Base-by-base conservation (phyloP, 2,888 invertebrate genomes). In the Amitus sp. region DNA sequence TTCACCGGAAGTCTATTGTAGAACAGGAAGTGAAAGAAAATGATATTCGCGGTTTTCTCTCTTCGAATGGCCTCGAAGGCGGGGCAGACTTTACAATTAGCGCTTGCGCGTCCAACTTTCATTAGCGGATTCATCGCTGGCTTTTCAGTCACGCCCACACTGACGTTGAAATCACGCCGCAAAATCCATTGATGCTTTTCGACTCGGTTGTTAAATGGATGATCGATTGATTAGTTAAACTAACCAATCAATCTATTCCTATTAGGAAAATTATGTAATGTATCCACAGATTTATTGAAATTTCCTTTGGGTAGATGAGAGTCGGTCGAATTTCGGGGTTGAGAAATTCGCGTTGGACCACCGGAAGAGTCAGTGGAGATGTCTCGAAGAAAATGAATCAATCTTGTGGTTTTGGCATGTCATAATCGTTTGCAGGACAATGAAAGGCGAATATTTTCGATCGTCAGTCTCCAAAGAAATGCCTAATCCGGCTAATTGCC, bases 91-190 rank as follows among this genome's bases (percentile, higher is more conserved):
- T 70, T 68, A 76, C 73, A 73, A 77, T 78, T 76, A 78, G 69
- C 75, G 73, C 71, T 65, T 74, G 68, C 68, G 71, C 73, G 67
- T 33, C 70, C 70, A 75, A 74, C 71, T 72, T 68, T 77, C 73
- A 75, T 78, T 78, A 78, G 71, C 68, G 72, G 67, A 76, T 79
- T 76, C 77, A 73, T 74, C 74, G 59, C 67, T 69, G 62, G 55
- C 67, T 69, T 77, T 69, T 61, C 63, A 33, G 4, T 15, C 15
- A 71, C 73, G 71, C 70, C 71, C 64, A 64, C 55, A 15, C 15
- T 58, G 47, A 45, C 46, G n/a, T 34, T 34, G 34, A 34, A 34
- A 34, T n/a, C n/a, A n/a, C n/a, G n/a, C n/a, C n/a, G n/a, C n/a
- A n/a, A n/a, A n/a, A n/a, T n/a, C n/a, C n/a, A n/a, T n/a, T n/a